Base-by-base conservation (phyloP, 2,113 vertebrate species). In the Sorex fumeus region DNA sequence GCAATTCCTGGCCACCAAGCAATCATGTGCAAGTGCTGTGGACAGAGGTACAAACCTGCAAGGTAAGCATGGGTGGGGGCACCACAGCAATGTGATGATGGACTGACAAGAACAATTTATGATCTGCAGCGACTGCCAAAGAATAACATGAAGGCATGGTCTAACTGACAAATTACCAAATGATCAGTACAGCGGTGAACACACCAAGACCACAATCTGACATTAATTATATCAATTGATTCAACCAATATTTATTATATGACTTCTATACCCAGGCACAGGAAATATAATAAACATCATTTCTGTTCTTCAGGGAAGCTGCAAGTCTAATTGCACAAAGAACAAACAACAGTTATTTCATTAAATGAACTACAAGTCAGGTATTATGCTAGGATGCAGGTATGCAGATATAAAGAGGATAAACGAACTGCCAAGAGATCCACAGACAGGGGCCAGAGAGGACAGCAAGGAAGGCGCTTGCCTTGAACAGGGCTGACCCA, bases 121-220 rank as follows among this genome's bases (percentile, higher is more conserved):
- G 19, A n/a, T 19, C 79, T 93, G 0, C 57, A 90, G 76, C 45
- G 30, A 76, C 28, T 27, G 84, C 47, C 8, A 2, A 30, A 93
- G 6, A 92, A 19, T 77, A 95, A 85, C 76, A 90, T 34, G 66
- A 50, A 85, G 45, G 75, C 84, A 30, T 89, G 36, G 15, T 93
- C 83, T 87, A 89, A 87, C 21, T 90, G 53, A 91, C 87, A 95
- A 89, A 95, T 87, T 79, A 95, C 64, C 85, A 91, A 94, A 84
- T 60, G 94, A 95, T 72, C 82, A 83, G 93, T 85, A 91, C 3
- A 79, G 50, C 79, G 71, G 88, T 27, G 28, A 60, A 88, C 32
- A 93, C 45, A 91, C 66, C 89, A 94, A 92, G 66, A 91, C 93
- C 88, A 88, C 67, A 94, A 45, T 9, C 43, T 86, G 72, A 88